Evolutionary conservation across 1,140 invertebrate genomes (phyloP).

Genomic region (Procambarus clarkii): DNA sequence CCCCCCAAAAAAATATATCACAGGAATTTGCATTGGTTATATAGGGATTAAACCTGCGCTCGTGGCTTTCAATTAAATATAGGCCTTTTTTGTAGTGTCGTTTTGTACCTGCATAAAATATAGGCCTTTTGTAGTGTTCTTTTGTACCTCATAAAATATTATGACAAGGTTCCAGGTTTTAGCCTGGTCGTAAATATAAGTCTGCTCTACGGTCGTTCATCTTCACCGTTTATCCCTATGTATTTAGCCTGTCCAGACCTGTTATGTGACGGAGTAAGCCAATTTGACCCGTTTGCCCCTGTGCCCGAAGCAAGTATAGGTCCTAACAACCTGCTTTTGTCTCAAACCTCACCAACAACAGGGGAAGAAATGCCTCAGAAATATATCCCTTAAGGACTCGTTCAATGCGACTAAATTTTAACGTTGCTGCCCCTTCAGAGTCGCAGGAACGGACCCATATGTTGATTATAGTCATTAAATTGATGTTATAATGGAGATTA

Average conservation of each 20-base stretch:
- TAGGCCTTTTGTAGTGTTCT: conserved; percentile 17
- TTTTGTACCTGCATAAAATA: conserved; percentile 33
- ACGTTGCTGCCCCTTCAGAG: not conserved
- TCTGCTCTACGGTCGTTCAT: conserved; percentile 22
- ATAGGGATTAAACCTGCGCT: conserved; percentile 13
- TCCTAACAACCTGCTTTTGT: not conserved
- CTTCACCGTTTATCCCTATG: conserved; percentile 36
- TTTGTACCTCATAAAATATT: conserved; percentile 39
- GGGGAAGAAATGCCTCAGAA: not conserved
- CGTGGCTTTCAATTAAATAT: not conserved
- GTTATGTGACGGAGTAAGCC: not conserved
- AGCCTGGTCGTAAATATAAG: conserved; percentile 22
- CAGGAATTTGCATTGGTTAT: conserved; percentile 8
- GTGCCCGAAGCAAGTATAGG: not conserved
- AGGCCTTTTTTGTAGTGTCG: conserved; percentile 19
- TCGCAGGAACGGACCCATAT: not conserved
- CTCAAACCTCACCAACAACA: not conserved
- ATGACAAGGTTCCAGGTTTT: conserved; percentile 29
- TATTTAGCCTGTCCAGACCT: conserved; percentile 38
- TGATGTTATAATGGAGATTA: not conserved
- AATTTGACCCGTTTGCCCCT: not conserved
- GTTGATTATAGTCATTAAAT: not conserved
- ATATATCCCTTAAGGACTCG: conserved; percentile 17
- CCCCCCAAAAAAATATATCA: not conserved
- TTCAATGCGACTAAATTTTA: not conserved